phyloP scores from a whole-genome alignment of 35 echinoderm and acorn worm species.

The Lytechinus pictus region DNA sequence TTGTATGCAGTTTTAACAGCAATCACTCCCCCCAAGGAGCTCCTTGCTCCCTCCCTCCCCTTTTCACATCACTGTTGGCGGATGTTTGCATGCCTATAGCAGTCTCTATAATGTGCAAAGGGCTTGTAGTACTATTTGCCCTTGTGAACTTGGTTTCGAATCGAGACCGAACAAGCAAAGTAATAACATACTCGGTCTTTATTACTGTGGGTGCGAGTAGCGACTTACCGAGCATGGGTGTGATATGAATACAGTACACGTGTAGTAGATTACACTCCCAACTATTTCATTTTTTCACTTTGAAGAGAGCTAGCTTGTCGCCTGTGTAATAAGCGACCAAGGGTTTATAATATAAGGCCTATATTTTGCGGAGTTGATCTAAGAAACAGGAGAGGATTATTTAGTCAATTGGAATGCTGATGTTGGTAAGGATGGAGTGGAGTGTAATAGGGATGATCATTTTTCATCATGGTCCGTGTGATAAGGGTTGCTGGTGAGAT shows the following conservation, averaged over 20 bases:
- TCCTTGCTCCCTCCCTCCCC: neutral
- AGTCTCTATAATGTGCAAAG: neutral
- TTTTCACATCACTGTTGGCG: neutral
- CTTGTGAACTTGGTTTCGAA: constrained; percentile 11
- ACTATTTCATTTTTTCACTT: neutral
- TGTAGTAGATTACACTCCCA: neutral
- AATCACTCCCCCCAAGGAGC: too few relatives aligned
- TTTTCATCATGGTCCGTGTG: constrained; percentile 10
- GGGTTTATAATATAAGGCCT: neutral
- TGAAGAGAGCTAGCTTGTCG: neutral
- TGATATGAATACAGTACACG: neutral
- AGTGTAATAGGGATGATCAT: neutral
- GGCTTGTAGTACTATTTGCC: neutral
- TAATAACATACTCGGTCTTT: neutral
- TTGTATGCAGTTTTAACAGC: neutral
- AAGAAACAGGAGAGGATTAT: neutral
- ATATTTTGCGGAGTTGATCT: neutral
- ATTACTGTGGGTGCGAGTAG: constrained; percentile 8
- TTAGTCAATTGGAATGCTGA: neutral
- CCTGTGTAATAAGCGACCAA: neutral
- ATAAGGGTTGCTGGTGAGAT: neutral
- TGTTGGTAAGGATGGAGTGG: neutral
- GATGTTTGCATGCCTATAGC: neutral
- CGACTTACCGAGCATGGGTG: neutral
- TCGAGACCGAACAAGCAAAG: neutral